Evolutionary conservation across 1,140 invertebrate species (phyloP), one percentile per base, ranked within the genome.

Genomic region (Drosophila azteca): DNA sequence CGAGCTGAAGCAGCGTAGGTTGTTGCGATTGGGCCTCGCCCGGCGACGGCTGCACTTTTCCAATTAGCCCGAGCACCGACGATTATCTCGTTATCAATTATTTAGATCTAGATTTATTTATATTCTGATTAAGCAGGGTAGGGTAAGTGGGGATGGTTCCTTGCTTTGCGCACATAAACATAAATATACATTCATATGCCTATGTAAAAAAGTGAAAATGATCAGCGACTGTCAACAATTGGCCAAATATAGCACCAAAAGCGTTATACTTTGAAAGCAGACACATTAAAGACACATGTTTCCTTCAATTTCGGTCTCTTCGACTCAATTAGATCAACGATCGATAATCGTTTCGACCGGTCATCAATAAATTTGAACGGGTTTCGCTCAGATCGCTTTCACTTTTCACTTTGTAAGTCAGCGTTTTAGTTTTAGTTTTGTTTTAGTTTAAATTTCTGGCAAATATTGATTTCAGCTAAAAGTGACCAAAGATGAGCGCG

Each of bases 1-100:
- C 46, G 71, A 83, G 1, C 35, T 84, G 55, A 55, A 84, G 39
- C 76, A 65, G 55, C 76, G 77, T 11, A 60, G 80, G 39, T 59
- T 70, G 15, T 41, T 79, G 8, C 62, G 55, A 48, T 45, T 79
- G 44, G 70, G 59, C 6, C 20, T 79, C 20, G 62, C 44, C 0
- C 49, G 58, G 17, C 39, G 39, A 17, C 53, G 62, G 17, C 60
- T 79, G 31, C 46, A 84, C 17, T 79, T 65, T 51, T 59, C 65
- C 46, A 71, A 71, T 76, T 80, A 80, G 52, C 9, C 24, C 24
- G 4, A 20, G 9, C 5, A 15, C 7, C 35, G n/a, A 11, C 46
- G 59, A 51, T 68, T 62, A 71, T 57, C 50, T 57, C 26, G 45
- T 69, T 50, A 39, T 53, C 52, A 70, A 49, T 49, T 59, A 69